phyloP scores from a whole-genome alignment of 2,797 vertebrate species.

The Centroberyx gerrardi region DNA sequence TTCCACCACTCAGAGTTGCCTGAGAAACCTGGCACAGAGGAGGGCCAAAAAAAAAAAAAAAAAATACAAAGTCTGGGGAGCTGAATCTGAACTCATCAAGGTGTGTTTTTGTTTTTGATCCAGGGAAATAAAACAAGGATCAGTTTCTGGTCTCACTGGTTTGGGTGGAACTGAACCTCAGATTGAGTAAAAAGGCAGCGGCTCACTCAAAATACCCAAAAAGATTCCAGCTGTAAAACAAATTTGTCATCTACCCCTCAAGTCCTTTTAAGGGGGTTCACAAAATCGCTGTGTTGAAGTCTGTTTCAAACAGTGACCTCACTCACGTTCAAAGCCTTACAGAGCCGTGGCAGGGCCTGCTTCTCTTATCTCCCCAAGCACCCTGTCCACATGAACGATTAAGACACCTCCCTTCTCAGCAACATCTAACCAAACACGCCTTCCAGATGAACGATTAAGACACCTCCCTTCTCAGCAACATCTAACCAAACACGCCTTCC shows the following conservation, averaged over 20 bases:
- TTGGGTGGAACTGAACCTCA: not conserved
- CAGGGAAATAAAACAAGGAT: not conserved
- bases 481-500: conserved; percentile 38
- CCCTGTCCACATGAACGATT: conserved; percentile 17
- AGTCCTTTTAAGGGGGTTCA: conserved; percentile 12
- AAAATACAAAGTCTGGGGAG: not conserved
- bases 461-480: conserved; percentile 37
- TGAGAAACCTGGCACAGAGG: conserved; percentile 44
- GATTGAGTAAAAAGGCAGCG: not conserved
- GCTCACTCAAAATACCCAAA: not conserved
- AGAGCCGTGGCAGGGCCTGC: not conserved
- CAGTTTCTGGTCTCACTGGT: not conserved
- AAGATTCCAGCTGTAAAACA: conserved; percentile 18
- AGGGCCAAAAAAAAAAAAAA: too few species aligned
- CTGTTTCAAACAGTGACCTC: not conserved
- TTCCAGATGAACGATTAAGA: conserved; percentile 30
- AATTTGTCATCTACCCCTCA: not conserved
- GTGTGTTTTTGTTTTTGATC: not conserved
- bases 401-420: not conserved
- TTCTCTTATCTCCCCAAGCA: conserved; percentile 70
- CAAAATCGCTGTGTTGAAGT: not conserved
- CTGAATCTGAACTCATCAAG: not conserved
- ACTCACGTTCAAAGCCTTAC: not conserved
- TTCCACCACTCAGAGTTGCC: conserved; percentile 54
- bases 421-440: conserved; percentile 30